Base-by-base conservation (phyloP, 2,888 invertebrate genomes). In the Metallyticus violacea region DNA sequence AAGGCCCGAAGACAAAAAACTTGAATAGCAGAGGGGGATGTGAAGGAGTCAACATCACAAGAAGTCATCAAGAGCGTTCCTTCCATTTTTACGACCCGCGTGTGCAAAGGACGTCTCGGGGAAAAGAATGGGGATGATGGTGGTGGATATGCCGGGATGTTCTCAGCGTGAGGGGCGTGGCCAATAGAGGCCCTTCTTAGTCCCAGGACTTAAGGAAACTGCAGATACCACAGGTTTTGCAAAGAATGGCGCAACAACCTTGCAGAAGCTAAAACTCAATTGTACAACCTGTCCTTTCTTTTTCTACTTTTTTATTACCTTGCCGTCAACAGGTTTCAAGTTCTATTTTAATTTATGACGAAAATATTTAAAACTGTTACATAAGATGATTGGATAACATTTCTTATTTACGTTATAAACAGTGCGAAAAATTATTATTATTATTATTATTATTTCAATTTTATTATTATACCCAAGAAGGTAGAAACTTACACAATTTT, bases 11-110 rank as follows among this genome's bases (percentile, higher is more conserved):
- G 26, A 81, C 26, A 40, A 62, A 81, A 40, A 62, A 26, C 5
- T n/a, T n/a, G 76, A 27, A n/a, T 29, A 26, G 30, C 22, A 28
- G 84, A 26, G 80, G n/a, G 25, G n/a, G n/a, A n/a, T n/a, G 26
- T 22, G 77, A n/a, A 6, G 62, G 25, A 86, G 62, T 28, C 29
- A 81, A 76, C 81, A 86, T 79, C 80, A 79, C 62, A 86, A 82
- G 83, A 62, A 84, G 86, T 86, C 83, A 86, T 86, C 86, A 28
- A 79, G 27, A 30, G 84, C 84, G 77, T 84, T 27, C 86, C 27
- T 82, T 62, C 79, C 62, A 28, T 79, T 62, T 86, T 86, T 86
- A 86, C 29, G 86, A 28, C 22, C 27, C 80, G 81, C 29, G 82
- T 82, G 77, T 81, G 86, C 30, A 77, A 77, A 77, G 40, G 86